Base-by-base conservation (phyloP, 2,888 invertebrate genomes). In the Anoplius nigerrimus region DNA sequence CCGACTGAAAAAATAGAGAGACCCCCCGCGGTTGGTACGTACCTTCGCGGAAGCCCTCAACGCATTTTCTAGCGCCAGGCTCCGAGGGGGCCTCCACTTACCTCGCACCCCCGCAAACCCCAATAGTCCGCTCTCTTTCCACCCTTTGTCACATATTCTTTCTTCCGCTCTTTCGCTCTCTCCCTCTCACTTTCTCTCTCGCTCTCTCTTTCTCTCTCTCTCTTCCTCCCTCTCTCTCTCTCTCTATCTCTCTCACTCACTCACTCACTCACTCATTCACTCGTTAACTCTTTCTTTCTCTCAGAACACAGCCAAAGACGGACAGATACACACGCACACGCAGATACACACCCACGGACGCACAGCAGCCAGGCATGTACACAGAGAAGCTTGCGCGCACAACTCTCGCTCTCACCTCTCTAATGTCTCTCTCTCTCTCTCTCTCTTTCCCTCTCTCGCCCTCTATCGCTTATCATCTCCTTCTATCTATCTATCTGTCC, bases 1-100 rank as follows among this genome's bases (percentile, higher is more conserved):
- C 97, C 97, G 95, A 97, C 97, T 97, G 93, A 91, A 88, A 84
- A 83, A 81, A 86, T 84, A 88, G 84, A 88, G 86, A 87, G 85
- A 86, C 84, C 87, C 88, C 88, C 87, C 86, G 84, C 83, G 85
- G 84, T 86, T 87, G 87, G 85, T 87, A 87, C 87, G 86, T 86
- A 87, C 87, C 87, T 87, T 82, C 80, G 82, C 82, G 85, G 83
- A 83, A 82, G 78, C 80, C 84, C 83, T 81, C 82, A 76, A 80
- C 69, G 79, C 80, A 69, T 71, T 72, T 80, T 76, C 53, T 68
- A 46, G 57, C 46, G 57, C 57, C 57, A 58, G 45, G 71, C 75
- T 82, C 80, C 76, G 76, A 79, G 81, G 82, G 81, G 82, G 84
- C 86, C 84, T 84, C 83, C 82, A 80, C 81, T 82, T 84, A 84